Conservation (phyloP, 2,888 invertebrate genomes). For the Therioaphis trifolii region DNA sequence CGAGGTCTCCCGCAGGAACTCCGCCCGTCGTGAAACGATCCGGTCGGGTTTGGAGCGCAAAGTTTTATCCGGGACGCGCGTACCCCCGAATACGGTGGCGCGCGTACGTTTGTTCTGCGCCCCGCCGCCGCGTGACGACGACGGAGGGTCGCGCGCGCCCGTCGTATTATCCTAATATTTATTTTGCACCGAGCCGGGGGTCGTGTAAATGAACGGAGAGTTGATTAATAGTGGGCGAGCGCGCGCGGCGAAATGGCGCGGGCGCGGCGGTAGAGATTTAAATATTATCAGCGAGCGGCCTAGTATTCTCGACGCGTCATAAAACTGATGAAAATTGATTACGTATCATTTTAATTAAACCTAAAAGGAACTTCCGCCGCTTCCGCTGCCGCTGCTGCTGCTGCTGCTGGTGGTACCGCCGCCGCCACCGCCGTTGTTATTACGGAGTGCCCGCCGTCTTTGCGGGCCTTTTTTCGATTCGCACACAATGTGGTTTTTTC, state of each 20-base stretch:
- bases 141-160: background rate
- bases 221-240: conserved; percentile 44
- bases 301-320: conserved; percentile 23
- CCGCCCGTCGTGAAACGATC: no score
- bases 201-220: conserved; percentile 25
- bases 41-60: no score
- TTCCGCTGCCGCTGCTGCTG: background rate
- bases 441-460: no score
- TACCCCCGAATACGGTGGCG: background rate
- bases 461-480: no score
- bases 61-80: background rate
- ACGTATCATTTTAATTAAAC: conserved; percentile 44
- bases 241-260: background rate
- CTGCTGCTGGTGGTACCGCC: no score
- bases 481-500: no score
- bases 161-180: conserved; percentile 17
- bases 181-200: background rate
- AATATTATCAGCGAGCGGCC: conserved; percentile 1
- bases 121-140: no score
- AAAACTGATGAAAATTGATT: conserved; percentile 51
- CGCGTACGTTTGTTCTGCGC: background rate
- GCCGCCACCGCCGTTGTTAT: no score
- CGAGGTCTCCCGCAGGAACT: no score
- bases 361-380: background rate
- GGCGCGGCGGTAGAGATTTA: conserved; percentile 27